Evolutionary conservation across 2,888 invertebrate genomes (phyloP).

Genomic region (Hypomecis punctinalis): DNA sequence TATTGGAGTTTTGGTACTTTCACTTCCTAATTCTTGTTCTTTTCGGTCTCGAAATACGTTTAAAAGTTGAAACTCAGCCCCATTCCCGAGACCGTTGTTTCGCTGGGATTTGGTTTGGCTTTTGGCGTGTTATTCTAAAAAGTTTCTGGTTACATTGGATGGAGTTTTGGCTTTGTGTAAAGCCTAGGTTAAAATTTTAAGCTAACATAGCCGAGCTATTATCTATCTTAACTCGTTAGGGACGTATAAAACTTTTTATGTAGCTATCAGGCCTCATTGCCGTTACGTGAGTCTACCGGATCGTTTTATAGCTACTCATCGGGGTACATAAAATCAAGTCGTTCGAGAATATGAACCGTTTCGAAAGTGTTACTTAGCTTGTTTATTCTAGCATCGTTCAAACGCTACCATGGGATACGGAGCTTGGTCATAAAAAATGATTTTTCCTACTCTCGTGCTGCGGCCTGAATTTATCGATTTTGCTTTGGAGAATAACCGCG

Average conservation of each 20-base stretch:
- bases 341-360: conserved; percentile 11
- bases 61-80: conserved; percentile 43
- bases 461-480: conserved; percentile 13
- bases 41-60: conserved; percentile 41
- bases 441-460: background rate
- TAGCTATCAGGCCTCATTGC: conserved; percentile 41
- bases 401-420: background rate
- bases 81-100: conserved; percentile 46
- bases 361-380: conserved; percentile 5
- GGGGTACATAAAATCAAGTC: conserved; percentile 34
- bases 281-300: conserved; percentile 39
- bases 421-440: conserved; percentile 10
- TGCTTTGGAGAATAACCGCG: conserved; percentile 15
- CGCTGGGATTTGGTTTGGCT: conserved; percentile 42
- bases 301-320: conserved; percentile 40
- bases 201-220: conserved; percentile 28
- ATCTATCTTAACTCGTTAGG: conserved; percentile 39
- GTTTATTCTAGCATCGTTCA: conserved; percentile 6
- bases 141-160: conserved; percentile 40
- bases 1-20: conserved; percentile 31
- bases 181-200: conserved; percentile 41
- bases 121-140: conserved; percentile 44
- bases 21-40: conserved; percentile 36
- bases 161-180: conserved; percentile 44
- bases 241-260: conserved; percentile 44